Evolutionary conservation across 2,797 vertebrate genomes (phyloP).

Genomic region (Avahi laniger): DNA sequence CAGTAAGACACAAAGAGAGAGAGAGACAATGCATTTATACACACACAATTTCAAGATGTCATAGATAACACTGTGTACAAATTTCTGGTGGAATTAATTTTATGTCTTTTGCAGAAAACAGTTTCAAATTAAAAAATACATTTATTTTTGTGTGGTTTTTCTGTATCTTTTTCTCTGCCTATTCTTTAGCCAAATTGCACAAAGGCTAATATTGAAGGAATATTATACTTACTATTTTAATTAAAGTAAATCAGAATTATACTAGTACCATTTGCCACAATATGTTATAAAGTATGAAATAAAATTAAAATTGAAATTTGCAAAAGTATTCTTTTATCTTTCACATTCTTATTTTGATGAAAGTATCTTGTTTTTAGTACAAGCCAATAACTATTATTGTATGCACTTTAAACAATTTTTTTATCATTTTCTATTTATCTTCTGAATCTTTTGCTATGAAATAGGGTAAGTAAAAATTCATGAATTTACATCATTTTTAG

Average conservation of each 20-base stretch:
- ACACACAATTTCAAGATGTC: not conserved
- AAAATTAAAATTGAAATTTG: not conserved
- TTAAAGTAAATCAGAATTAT: not conserved
- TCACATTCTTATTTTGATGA: not conserved
- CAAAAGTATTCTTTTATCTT: not conserved
- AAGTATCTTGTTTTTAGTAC: not conserved
- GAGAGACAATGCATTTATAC: not conserved
- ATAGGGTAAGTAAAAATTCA: not conserved
- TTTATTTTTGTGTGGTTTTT: conserved; percentile 26
- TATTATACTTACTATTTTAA: not conserved
- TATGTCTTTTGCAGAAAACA: not conserved
- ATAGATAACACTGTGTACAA: not conserved
- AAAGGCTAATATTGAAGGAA: not conserved
- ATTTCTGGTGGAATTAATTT: not conserved
- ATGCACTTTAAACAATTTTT: not conserved
- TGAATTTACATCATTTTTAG: not conserved
- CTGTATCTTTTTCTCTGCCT: not conserved
- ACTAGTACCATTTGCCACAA: rapidly evolving
- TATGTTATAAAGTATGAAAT: not conserved
- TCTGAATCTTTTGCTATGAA: not conserved
- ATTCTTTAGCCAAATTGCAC: not conserved
- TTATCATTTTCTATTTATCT: not conserved
- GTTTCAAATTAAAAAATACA: conserved; percentile 18
- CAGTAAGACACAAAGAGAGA: not conserved
- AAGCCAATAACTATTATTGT: not conserved